These are phyloP conservation scores for Cossypha polioptera DNA, from an alignment of 2,797 vertebrate species.

Conservation along the genomic window DNA sequence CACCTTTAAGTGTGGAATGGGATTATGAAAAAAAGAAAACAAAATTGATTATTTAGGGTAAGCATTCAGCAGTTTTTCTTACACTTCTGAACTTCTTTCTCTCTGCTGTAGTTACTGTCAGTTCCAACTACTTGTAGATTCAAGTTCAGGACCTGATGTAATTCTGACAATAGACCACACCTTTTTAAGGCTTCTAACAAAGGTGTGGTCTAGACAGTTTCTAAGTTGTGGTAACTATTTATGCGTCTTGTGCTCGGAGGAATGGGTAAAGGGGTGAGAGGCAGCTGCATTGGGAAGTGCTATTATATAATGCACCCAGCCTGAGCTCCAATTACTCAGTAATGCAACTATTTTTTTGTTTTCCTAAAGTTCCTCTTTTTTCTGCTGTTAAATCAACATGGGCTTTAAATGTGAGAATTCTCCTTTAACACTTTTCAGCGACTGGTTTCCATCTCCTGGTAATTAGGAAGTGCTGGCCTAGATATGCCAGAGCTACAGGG, in stretches of 20 bases:
- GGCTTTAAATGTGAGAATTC: background rate
- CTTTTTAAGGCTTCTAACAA: background rate
- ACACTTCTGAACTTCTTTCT: background rate
- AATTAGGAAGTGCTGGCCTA: background rate
- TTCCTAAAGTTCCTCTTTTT: background rate
- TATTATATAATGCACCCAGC: background rate
- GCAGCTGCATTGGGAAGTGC: background rate
- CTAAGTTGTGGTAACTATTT: background rate
- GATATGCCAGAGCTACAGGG: background rate
- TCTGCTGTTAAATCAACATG: background rate
- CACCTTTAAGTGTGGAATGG: background rate
- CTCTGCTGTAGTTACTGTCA: background rate
- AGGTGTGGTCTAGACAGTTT: constrained; percentile 1
- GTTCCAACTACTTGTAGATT: constrained; percentile 3
- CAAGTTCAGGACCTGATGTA: constrained; percentile 24
- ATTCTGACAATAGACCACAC: constrained; percentile 33
- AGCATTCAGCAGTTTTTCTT: background rate
- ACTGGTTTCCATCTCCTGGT: background rate
- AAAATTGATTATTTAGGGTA: background rate
- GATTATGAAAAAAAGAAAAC: background rate
- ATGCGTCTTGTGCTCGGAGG: background rate
- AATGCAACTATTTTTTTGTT: background rate
- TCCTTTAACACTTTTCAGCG: background rate
- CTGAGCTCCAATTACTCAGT: background rate
- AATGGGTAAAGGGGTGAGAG: background rate